Evolutionary conservation across 2,888 invertebrate genomes (phyloP), one percentile per base, ranked within the genome.

Genomic region (Octonoba sinensis): DNA sequence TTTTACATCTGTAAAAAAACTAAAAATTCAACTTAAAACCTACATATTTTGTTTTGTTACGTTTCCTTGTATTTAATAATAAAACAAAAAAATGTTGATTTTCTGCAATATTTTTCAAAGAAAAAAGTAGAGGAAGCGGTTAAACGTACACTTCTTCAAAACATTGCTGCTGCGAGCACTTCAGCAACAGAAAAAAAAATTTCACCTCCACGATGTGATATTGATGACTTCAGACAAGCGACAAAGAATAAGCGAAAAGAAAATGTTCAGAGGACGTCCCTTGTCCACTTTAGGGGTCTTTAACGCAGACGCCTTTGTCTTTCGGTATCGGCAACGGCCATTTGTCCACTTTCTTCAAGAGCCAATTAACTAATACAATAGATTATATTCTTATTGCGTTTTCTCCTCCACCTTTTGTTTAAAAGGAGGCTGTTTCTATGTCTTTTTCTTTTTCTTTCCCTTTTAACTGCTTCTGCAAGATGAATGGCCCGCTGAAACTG

Each of bases 301-400:
- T 69, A 73, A 73, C 73, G 51, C 54, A 54, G 72, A 72, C 78
- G 49, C 47, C 72, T 49, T 70, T 64, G 70, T 70, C 77, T 27
- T 70, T 56, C 20, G 60, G 56, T 56, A 69, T 72, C 65, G 51
- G 22, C 16, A 56, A 56, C 44, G 64, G 69, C 69, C 73, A 73
- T 73, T 81, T 73, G 73, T 81, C 73, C 56, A 49, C 22, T 57
- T 22, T 20, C 67, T 56, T 81, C 79, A 81, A 69, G 60, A 81
- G 73, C 73, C 79, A 81, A 81, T 81, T 81, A 81, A 74, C 79
- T 81, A 81, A 81, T 73, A 81, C 79, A 81, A 81, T 81, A 81
- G 79, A 81, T 73, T 81, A 59, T 67, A 72, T 57, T 62, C 73
- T 66, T 64, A 70, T 77, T 77, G 62, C 75, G 66, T 59, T 75